Percentiles rank a stretch among this genome's conserved stretches.
Conservation (phyloP, 2,888 invertebrate species). For the Tinea pellionella region DNA sequence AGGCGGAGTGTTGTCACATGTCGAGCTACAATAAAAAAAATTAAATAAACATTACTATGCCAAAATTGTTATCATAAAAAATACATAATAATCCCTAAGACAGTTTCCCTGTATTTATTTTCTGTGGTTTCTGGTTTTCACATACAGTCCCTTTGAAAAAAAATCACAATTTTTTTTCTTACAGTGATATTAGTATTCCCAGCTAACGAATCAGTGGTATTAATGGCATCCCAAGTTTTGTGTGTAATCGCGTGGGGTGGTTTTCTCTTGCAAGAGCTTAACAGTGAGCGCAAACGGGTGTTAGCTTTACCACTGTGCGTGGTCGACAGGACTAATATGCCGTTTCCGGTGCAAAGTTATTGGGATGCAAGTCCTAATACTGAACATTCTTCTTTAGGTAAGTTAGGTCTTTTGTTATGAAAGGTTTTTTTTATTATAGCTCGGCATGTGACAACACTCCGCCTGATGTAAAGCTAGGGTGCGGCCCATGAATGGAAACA, state of each 20-base stretch:
- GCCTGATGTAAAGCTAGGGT: too few species aligned
- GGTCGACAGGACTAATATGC: slow-evolving; percentile 34
- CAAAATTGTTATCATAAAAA: too few species aligned
- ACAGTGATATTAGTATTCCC: slow-evolving; percentile 56
- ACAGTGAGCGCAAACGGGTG: slow-evolving; percentile 33
- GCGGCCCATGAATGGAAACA: too few species aligned
- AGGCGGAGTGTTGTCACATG: too few species aligned
- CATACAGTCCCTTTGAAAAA: too few species aligned
- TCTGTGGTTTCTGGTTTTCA: too few species aligned
- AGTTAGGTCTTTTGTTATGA: too few species aligned
- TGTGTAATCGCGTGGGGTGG: slow-evolving; percentile 49
- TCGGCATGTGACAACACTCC: too few species aligned
- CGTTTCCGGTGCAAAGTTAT: slow-evolving; percentile 43
- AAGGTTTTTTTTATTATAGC: background rate
- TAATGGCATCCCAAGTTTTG: slow-evolving; percentile 44
- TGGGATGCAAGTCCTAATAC: slow-evolving; percentile 54
- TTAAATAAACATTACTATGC: too few species aligned
- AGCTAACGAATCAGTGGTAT: slow-evolving; percentile 44
- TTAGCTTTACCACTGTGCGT: slow-evolving; percentile 48
- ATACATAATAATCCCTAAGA: too few species aligned
- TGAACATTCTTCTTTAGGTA: slow-evolving; percentile 50
- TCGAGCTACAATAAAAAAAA: too few species aligned
- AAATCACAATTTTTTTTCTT: slow-evolving; percentile 4
- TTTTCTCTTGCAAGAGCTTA: slow-evolving; percentile 49
- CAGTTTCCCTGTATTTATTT: too few species aligned